Conservation (phyloP, 2,113 vertebrate genomes). For the Serinus canaria region DNA sequence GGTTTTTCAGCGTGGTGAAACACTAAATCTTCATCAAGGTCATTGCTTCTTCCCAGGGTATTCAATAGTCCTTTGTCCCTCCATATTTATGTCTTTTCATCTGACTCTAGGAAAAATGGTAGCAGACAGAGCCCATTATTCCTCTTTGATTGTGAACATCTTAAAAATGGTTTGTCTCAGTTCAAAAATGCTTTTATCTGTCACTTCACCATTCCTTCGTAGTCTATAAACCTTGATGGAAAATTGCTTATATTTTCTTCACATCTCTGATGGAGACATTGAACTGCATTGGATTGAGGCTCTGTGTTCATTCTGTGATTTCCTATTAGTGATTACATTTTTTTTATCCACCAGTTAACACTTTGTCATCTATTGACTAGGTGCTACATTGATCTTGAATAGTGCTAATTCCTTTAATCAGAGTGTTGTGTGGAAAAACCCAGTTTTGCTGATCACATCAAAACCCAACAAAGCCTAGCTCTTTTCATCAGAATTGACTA, state of each 20-base stretch:
- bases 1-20: background rate
- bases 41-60: background rate
- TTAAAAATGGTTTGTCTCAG: background rate
- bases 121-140: background rate
- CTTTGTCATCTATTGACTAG: background rate
- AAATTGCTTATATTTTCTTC: background rate
- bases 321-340: background rate
- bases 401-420: background rate
- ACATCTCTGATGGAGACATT: background rate
- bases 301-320: background rate
- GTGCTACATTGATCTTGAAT: background rate
- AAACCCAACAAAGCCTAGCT: background rate
- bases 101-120: conserved; percentile 4
- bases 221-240: background rate
- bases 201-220: background rate
- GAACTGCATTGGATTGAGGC: background rate
- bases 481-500: background rate
- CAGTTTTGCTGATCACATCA: background rate
- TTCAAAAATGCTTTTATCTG: conserved; percentile 2
- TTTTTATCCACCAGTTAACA: background rate
- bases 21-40: conserved; percentile 33
- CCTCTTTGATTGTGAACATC: background rate
- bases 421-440: background rate
- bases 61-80: conserved; percentile 18
- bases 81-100: conserved; percentile 7